Evolutionary conservation across 2,113 vertebrate species (phyloP), one percentile per base, ranked within the genome.

Genomic region (Macroglossus sobrinus): DNA sequence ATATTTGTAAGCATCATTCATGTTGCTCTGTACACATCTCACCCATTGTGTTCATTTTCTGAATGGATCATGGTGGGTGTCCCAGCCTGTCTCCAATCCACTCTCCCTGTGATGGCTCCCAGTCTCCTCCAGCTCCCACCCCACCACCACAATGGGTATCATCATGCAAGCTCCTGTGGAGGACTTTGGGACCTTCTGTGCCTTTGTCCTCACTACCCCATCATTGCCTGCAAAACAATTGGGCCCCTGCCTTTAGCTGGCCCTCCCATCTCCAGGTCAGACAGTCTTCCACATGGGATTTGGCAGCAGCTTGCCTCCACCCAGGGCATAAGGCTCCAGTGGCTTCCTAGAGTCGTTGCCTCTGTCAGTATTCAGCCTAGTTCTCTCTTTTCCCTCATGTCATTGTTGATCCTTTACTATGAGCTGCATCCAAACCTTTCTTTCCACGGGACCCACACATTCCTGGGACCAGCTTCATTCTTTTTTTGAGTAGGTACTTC

Each of bases 21-120:
- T 1, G 14, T 15, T 26, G 13, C 13, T n/a, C 43, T 33, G 26
- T 0, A 5, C 21, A 10, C 15, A 1, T 14, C 30, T 78, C 69
- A 28, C 43, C 33, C 24, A 50, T 4, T 35, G 12, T 5, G 2
- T 16, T 50, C 38, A 9, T 26, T 55, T 10, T 57, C 74, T 68
- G 43, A 40, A 16, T 9, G 53, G 90, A 45, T 12, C 28, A 0
- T 0, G 1, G 24, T 12, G 68, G 40, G 74, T 19, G 4, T 11
- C 19, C 47, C 45, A 2, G 1, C 43, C 72, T 33, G 30, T 55
- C 43, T 68, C 33, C 57, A 40, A 5, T 1, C n/a, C 14, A 18
- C 19, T 24, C 26, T 69, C 22, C 26, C 24, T 15, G 12, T 15
- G 72, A 72, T 5, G 63, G 64, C 8, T 4, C 28, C 63, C 7